Percentiles rank a stretch among this genome's conserved stretches.
These are phyloP conservation scores for Myoxocephalus aenaeus DNA, from an alignment of 2,797 vertebrate genomes.

Conservation along the genomic window DNA sequence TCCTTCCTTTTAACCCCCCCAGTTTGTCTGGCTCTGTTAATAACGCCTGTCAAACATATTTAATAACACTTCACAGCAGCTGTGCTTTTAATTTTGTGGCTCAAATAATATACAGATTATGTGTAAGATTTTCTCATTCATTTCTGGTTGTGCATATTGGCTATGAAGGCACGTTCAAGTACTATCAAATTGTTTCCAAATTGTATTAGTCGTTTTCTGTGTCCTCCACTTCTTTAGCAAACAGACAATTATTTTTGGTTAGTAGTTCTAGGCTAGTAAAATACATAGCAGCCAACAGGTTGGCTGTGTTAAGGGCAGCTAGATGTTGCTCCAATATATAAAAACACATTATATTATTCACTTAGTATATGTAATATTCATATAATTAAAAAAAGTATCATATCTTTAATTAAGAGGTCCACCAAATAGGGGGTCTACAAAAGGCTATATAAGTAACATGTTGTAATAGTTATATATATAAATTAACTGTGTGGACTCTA, in stretches of 20 bases:
- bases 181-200: conserved; percentile 14
- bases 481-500: background rate
- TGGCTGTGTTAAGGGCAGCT: background rate
- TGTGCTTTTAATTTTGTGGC: conserved; percentile 41
- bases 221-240: background rate
- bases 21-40: conserved; percentile 57
- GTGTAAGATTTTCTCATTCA: conserved; percentile 7
- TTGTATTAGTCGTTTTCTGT: background rate
- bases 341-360: background rate
- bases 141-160: conserved; percentile 10
- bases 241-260: background rate
- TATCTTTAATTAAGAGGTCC: background rate
- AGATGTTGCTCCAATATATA: background rate
- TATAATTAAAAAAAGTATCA: background rate
- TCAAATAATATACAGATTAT: conserved; percentile 11
- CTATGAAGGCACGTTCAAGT: conserved; percentile 12
- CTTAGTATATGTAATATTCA: background rate
- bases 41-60: conserved; percentile 57
- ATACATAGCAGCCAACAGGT: background rate
- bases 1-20: conserved; percentile 58
- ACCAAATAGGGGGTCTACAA: background rate
- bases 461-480: background rate
- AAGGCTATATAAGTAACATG: background rate
- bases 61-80: conserved; percentile 47
- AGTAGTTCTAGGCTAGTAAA: background rate